Evolutionary conservation across 2,797 vertebrate species (phyloP), one percentile per base, ranked within the genome.

Genomic region (Rhinella marina): DNA sequence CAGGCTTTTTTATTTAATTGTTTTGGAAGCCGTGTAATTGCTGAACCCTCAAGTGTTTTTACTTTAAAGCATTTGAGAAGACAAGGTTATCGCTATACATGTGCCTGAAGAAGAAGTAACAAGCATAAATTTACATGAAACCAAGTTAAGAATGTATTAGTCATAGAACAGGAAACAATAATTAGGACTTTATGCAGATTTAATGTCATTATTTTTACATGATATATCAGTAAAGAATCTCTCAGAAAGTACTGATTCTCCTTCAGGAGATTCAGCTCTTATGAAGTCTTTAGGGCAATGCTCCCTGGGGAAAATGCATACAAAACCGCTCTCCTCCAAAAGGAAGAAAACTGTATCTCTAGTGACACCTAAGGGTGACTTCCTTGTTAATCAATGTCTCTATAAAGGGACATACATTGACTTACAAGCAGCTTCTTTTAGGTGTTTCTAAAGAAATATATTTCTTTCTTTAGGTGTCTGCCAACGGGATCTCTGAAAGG

Each of bases 1-100:
- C 41, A 70, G 54, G 73, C 73, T 77, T n/a, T 48, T 77, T 77
- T 77, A 75, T 86, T 25, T 48, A 9, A 41, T 52, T 82, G 41
- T 82, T 86, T 73, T 81, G 9, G 8, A 64, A 62, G 50, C 23
- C 50, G 7, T 77, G 73, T 77, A 82, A 64, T 52, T 61, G 61
- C 61, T 61, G 81, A 41, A 56, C 19, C n/a, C n/a, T 84, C 23
- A 21, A 52, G 73, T 77, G 48, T 77, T 77, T 50, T 52, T 7
- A 77, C 9, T 77, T 52, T 77, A 77, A 54, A 77, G n/a, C 48
- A 14, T 77, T n/a, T 77, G 10, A n/a, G 1, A 77, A 77, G 73
- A 77, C 50, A 54, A 77, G 73, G 73, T 77, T 50, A 25, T 52
- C 12, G 8, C 73, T 25, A 25, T 25, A 54, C 11, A 54, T 14